These are phyloP conservation scores for Elephantulus edwardii DNA, from an alignment of 2,113 vertebrate species.

Conservation along the genomic window DNA sequence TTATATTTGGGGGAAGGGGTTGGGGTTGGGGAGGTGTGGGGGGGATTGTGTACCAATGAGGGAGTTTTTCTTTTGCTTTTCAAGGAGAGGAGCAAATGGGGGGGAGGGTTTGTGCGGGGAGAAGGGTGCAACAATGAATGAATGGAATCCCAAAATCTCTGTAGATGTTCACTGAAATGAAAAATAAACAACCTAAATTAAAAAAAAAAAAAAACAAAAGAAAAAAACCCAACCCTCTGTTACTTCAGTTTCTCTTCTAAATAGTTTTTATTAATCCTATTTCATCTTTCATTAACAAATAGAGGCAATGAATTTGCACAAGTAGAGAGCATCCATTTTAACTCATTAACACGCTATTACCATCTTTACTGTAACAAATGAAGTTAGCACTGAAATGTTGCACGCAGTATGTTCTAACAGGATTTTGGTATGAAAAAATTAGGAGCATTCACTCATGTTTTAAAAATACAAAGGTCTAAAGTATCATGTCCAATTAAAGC, in stretches of 20 bases:
- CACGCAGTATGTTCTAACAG: not conserved
- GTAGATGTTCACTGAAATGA: too few species aligned
- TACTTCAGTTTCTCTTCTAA: constrained; percentile 26
- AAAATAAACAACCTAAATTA: too few species aligned
- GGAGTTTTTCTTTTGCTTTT: too few species aligned
- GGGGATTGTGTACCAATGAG: too few species aligned
- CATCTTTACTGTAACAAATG: not conserved
- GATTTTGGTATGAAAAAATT: constrained; percentile 30
- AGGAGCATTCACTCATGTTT: constrained; percentile 8
- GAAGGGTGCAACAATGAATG: too few species aligned
- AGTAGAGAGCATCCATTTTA: constrained; percentile 29
- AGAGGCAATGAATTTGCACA: constrained; percentile 26
- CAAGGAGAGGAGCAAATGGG: too few species aligned
- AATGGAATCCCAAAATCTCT: too few species aligned
- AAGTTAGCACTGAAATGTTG: constrained; percentile 26
- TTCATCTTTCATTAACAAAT: constrained; percentile 45
- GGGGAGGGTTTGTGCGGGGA: too few species aligned
- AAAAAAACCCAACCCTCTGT: too few species aligned
- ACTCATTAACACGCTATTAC: constrained; percentile 12
- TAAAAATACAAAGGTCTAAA: constrained; percentile 58
- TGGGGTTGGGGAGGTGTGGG: too few species aligned
- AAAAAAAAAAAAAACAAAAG: too few species aligned
- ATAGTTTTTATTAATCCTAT: not conserved
- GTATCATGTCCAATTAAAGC: constrained; percentile 53
- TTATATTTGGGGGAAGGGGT: too few species aligned